Evolutionary conservation across 2,113 vertebrate genomes (phyloP).

Genomic region (Ariopsis seemanni): DNA sequence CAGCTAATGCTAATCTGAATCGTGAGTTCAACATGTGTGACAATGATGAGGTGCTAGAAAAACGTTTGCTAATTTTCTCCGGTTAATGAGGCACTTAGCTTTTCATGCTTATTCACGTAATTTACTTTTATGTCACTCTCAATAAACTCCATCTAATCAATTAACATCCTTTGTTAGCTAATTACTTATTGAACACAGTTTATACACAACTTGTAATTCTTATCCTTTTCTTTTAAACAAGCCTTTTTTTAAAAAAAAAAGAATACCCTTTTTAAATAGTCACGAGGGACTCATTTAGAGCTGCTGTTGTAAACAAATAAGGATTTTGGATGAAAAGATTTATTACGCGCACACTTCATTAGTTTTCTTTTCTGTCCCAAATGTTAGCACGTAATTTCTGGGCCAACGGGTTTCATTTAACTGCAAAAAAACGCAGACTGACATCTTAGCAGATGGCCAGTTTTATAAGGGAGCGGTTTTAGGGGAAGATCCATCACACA

Average conservation of each 20-base stretch:
- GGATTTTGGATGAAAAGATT: neutral
- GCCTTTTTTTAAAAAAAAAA: neutral
- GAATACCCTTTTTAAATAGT: neutral
- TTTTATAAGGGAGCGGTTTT: neutral
- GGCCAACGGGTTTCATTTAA: conserved; percentile 9
- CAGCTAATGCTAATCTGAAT: neutral
- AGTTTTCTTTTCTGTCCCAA: neutral
- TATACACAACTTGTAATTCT: conserved; percentile 56
- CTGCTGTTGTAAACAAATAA: conserved; percentile 15
- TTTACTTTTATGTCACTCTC: conserved; percentile 65
- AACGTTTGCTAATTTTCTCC: conserved; percentile 53
- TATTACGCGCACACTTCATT: neutral
- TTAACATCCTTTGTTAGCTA: conserved; percentile 68
- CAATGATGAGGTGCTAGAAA: conserved; percentile 23
- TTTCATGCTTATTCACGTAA: conserved; percentile 58
- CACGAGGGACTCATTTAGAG: neutral
- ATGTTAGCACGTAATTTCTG: conserved; percentile 4
- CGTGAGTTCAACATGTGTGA: neutral
- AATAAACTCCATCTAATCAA: conserved; percentile 68
- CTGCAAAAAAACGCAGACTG: conserved; percentile 3
- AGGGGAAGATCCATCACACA: neutral
- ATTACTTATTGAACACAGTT: conserved; percentile 66
- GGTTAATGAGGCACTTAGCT: conserved; percentile 63
- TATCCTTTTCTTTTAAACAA: conserved; percentile 1
- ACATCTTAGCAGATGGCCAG: conserved; percentile 17